phyloP scores from a whole-genome alignment of 1,140 invertebrate species.

The Cataglyphis hispanica region DNA sequence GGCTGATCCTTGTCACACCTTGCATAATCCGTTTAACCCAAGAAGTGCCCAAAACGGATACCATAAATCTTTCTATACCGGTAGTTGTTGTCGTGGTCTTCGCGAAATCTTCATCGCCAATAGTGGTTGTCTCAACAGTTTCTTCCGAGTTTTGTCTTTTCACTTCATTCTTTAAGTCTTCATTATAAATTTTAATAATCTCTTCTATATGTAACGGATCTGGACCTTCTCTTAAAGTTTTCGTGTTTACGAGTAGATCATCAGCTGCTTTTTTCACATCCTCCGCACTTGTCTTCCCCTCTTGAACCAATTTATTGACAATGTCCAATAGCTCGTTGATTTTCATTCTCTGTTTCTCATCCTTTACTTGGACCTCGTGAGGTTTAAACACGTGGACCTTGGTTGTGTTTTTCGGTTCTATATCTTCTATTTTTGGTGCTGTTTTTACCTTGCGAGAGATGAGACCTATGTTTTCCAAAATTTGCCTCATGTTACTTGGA shows the following conservation, averaged over 20 bases:
- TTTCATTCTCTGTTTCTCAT: constrained; percentile 81
- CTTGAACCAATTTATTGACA: constrained; percentile 83
- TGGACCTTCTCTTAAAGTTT: constrained; percentile 80
- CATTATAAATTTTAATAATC: constrained; percentile 81
- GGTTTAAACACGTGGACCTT: constrained; percentile 86
- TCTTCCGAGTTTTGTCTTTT: constrained; percentile 78
- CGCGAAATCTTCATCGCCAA: constrained; percentile 77
- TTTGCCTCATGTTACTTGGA: constrained; percentile 85
- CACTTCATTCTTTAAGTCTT: constrained; percentile 84
- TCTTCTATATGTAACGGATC: constrained; percentile 85
- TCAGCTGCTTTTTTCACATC: constrained; percentile 82
- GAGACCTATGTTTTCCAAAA: constrained; percentile 87
- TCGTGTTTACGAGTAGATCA: constrained; percentile 81
- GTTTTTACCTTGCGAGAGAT: constrained; percentile 65
- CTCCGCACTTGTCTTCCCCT: constrained; percentile 80
- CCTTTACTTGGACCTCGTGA: constrained; percentile 77
- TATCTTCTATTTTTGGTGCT: not conserved
- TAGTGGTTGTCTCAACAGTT: constrained; percentile 70
- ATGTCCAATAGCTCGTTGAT: constrained; percentile 85
- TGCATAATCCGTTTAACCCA: constrained; percentile 77
- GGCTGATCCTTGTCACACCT: constrained; percentile 76
- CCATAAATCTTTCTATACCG: constrained; percentile 82
- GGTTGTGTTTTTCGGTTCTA: constrained; percentile 50
- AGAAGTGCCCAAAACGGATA: constrained; percentile 78
- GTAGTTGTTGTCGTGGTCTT: constrained; percentile 63